phyloP scores from a whole-genome alignment of 1,140 invertebrate species.

The Neodiprion fabricii region DNA sequence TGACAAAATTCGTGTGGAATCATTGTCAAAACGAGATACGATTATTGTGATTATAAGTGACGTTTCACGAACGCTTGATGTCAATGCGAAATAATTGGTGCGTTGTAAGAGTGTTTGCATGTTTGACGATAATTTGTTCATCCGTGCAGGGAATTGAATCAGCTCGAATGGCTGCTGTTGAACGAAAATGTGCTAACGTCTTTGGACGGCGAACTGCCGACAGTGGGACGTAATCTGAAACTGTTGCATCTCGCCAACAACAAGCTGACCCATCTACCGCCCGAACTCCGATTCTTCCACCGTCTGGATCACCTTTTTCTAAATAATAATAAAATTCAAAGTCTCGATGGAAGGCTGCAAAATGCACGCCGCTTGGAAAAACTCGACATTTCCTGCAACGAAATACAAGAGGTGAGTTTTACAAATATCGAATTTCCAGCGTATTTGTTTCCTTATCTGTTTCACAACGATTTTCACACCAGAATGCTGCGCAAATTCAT shows the following conservation, averaged over 20 bases:
- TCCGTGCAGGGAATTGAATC: slow-evolving; percentile 65
- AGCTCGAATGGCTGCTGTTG: slow-evolving; percentile 78
- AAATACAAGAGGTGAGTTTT: slow-evolving; percentile 71
- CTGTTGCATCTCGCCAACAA: slow-evolving; percentile 77
- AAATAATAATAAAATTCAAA: slow-evolving; percentile 72
- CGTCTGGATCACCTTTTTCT: slow-evolving; percentile 73
- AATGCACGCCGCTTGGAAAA: slow-evolving; percentile 70
- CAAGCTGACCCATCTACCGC: slow-evolving; percentile 71
- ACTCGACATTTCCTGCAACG: slow-evolving; percentile 74
- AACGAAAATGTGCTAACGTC: slow-evolving; percentile 76
- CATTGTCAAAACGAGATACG: too few species aligned
- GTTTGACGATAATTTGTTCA: background rate
- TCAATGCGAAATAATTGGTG: too few species aligned
- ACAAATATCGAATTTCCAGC: background rate
- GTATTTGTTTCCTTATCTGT: background rate
- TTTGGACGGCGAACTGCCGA: slow-evolving; percentile 77
- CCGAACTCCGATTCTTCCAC: slow-evolving; percentile 70
- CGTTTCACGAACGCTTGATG: too few species aligned
- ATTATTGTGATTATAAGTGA: too few species aligned
- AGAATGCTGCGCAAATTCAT: background rate
- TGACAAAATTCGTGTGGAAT: too few species aligned
- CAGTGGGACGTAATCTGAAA: slow-evolving; percentile 68
- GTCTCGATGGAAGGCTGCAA: slow-evolving; percentile 72
- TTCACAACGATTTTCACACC: background rate
- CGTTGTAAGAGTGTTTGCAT: too few species aligned